Percentiles rank a stretch among this genome's conserved stretches.
Conservation (phyloP, 2,888 invertebrate genomes). For the Melangyna quadrimaculata region DNA sequence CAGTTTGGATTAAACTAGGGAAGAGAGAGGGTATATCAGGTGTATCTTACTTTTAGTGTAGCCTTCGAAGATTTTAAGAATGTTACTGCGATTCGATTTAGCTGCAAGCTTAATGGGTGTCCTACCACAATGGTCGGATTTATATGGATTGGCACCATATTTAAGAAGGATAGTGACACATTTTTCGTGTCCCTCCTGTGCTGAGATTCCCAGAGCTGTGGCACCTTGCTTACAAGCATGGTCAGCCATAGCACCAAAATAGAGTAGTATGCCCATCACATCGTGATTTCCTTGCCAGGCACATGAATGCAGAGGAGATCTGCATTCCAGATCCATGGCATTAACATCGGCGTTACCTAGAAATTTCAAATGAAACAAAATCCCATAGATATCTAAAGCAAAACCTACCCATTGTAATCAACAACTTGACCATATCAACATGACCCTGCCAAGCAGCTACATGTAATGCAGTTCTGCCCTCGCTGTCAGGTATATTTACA, state of each 20-base stretch:
- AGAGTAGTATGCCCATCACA: conserved; percentile 90
- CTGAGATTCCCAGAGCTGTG: conserved; percentile 96
- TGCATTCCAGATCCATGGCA: conserved; percentile 91
- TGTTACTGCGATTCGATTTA: conserved; percentile 93
- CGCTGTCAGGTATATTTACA: conserved; percentile 93
- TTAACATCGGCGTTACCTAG: conserved; percentile 92
- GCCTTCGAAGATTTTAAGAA: conserved; percentile 90
- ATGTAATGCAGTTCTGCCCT: conserved; percentile 94
- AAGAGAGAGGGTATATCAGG: conserved; percentile 17
- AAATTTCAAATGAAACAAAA: neutral
- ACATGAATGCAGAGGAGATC: conserved; percentile 96
- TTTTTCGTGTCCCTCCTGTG: conserved; percentile 96
- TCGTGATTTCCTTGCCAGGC: conserved; percentile 96
- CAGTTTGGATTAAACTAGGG: conserved; percentile 60
- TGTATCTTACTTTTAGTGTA: conserved; percentile 81
- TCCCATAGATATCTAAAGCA: neutral
- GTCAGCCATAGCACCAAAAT: conserved; percentile 91
- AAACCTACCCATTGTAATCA: conserved; percentile 85
- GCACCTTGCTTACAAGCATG: conserved; percentile 98
- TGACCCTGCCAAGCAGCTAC: conserved; percentile 98
- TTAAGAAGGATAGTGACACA: conserved; percentile 92
- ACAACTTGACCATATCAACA: conserved; percentile 93
- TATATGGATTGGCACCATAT: conserved; percentile 92
- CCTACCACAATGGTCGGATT: conserved; percentile 92
- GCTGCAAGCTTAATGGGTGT: conserved; percentile 94